Evolutionary conservation across 2,888 invertebrate species (phyloP).

Genomic region (Archips crataeganus): DNA sequence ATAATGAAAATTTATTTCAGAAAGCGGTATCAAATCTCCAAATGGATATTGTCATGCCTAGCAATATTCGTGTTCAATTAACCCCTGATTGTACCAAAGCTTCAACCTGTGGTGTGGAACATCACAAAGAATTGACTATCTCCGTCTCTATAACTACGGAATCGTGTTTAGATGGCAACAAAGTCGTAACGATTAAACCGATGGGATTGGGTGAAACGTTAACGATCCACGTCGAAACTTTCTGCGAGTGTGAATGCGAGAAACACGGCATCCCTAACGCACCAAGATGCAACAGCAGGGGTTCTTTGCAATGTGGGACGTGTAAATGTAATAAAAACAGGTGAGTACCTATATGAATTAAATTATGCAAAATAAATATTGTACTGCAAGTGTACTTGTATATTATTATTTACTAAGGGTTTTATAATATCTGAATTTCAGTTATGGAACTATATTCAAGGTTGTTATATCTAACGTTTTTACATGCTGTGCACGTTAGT

Average conservation of each 20-base stretch:
- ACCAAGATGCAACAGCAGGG: slow-evolving; percentile 68
- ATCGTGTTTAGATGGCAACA: not conserved
- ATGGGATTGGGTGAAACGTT: slow-evolving; percentile 17
- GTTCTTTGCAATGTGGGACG: slow-evolving; percentile 87
- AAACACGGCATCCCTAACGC: slow-evolving; percentile 53
- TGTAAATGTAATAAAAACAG: slow-evolving; percentile 84
- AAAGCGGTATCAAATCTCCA: slow-evolving; percentile 13
- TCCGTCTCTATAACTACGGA: slow-evolving; percentile 13
- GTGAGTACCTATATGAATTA: slow-evolving; percentile 49
- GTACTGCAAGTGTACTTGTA: too few species aligned
- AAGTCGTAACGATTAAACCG: slow-evolving; percentile 21
- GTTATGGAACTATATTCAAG: too few species aligned
- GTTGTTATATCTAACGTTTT: too few species aligned
- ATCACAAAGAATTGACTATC: not conserved
- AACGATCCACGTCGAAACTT: slow-evolving; percentile 14
- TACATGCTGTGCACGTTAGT: too few species aligned
- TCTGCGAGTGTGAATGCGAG: slow-evolving; percentile 47
- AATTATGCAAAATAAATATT: too few species aligned
- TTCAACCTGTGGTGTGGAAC: slow-evolving; percentile 9
- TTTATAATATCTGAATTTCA: too few species aligned
- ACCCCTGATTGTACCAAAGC: slow-evolving; percentile 26
- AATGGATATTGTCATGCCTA: slow-evolving; percentile 12
- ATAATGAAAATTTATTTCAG: slow-evolving; percentile 10
- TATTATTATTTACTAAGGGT: too few species aligned
- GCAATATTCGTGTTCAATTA: slow-evolving; percentile 6